Percentiles rank a stretch among this genome's conserved stretches.
phyloP scores from a whole-genome alignment of 2,113 vertebrate genomes.

The Ophthalmolycus amberensis region DNA sequence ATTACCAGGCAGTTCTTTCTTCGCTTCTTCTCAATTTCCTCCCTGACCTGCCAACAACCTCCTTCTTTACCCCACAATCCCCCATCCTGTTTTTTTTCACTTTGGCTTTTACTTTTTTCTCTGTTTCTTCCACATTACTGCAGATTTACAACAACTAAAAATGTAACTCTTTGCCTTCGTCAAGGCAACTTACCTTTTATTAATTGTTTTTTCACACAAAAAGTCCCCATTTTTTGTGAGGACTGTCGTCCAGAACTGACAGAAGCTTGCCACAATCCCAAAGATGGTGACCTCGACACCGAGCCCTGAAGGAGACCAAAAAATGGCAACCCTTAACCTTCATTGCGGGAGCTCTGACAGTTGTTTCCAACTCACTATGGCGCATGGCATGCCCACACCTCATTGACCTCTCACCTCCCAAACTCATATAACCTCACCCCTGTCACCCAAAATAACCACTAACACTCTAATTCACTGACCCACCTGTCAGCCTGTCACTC shows the following conservation, averaged over 20 bases:
- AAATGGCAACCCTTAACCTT: slow-evolving; percentile 76
- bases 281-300: slow-evolving; percentile 77
- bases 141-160: slow-evolving; percentile 74
- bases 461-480: slow-evolving; percentile 79
- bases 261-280: slow-evolving; percentile 85
- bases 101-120: slow-evolving; percentile 75
- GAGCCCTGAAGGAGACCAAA: slow-evolving; percentile 70
- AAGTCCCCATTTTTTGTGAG: slow-evolving; percentile 87
- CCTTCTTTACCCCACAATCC: slow-evolving; percentile 74
- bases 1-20: slow-evolving; percentile 86
- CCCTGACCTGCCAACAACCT: slow-evolving; percentile 78
- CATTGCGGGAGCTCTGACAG: slow-evolving; percentile 87
- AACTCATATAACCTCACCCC: slow-evolving; percentile 57
- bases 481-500: slow-evolving; percentile 62
- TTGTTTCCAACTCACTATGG: slow-evolving; percentile 86
- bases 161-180: slow-evolving; percentile 75
- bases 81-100: slow-evolving; percentile 75
- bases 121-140: slow-evolving; percentile 71
- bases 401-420: slow-evolving; percentile 71
- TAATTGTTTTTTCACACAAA: slow-evolving; percentile 71
- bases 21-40: slow-evolving; percentile 83
- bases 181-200: slow-evolving; percentile 75
- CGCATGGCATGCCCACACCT: slow-evolving; percentile 94
- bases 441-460: slow-evolving; percentile 78
- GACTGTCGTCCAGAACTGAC: slow-evolving; percentile 89